phyloP scores from a whole-genome alignment of 1,140 invertebrate species.

The Heterodera schachtii region DNA sequence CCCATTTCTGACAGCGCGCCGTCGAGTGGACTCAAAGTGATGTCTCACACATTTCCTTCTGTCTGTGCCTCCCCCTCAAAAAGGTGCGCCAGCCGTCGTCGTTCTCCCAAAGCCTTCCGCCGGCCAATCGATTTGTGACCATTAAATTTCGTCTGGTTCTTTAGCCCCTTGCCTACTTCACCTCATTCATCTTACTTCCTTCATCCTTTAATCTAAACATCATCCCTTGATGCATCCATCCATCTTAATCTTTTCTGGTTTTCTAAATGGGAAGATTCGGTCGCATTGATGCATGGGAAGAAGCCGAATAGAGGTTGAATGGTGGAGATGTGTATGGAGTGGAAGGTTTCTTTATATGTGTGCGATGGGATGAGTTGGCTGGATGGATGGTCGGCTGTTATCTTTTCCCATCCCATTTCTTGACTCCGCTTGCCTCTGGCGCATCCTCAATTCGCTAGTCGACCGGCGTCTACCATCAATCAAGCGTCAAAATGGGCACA shows the following conservation, averaged over 20 bases:
- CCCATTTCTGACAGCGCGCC: no score
- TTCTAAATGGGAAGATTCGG: not conserved
- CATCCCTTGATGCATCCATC: not conserved
- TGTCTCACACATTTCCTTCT: not conserved
- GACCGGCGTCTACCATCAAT: not conserved
- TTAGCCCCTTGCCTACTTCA: not conserved
- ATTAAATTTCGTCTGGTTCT: conserved; percentile 8
- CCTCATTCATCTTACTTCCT: not conserved
- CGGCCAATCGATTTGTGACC: conserved; percentile 7
- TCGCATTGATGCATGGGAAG: not conserved
- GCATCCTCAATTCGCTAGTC: not conserved
- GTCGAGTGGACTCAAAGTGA: no score
- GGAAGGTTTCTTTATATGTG: not conserved
- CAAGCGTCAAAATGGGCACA: not conserved
- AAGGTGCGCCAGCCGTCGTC: not conserved
- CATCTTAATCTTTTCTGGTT: not conserved
- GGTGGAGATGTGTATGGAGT: not conserved
- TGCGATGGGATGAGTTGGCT: not conserved
- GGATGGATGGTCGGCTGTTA: not conserved
- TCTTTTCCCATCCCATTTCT: not conserved
- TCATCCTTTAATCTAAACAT: not conserved
- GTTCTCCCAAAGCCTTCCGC: not conserved
- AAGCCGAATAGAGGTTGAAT: not conserved
- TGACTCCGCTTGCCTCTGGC: not conserved
- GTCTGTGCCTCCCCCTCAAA: not conserved